Percentiles rank a stretch among this genome's conserved stretches.
These are phyloP conservation scores for Drosophila punjabiensis DNA, from an alignment of 1,140 invertebrate species.

Conservation along the genomic window DNA sequence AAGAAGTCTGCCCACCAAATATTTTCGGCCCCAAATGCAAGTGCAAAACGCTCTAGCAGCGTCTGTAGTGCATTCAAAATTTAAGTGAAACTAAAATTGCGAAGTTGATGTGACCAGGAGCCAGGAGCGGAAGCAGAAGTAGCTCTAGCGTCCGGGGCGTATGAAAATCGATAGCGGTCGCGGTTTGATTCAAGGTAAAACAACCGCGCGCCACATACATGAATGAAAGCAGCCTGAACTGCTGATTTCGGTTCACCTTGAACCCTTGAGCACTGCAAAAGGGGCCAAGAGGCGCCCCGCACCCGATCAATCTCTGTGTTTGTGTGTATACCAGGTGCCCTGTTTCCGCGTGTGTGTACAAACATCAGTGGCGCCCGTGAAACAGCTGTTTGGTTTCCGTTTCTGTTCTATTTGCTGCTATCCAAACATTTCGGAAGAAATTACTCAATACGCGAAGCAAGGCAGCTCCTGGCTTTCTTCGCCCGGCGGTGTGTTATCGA, in stretches of 20 bases:
- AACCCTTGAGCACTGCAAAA: conserved; percentile 30
- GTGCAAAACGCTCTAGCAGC: conserved; percentile 39
- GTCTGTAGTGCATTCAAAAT: conserved; percentile 60
- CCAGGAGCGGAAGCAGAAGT: not conserved
- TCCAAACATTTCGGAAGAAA: not conserved
- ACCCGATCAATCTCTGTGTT: conserved; percentile 8
- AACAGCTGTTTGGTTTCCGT: conserved; percentile 39
- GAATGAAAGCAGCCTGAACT: conserved; percentile 25
- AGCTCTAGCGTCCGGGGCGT: conserved; percentile 1
- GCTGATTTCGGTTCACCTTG: conserved; percentile 57
- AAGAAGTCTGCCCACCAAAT: conserved; percentile 11
- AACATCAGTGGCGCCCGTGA: conserved; percentile 10
- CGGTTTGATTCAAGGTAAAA: conserved; percentile 35
- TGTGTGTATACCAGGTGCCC: conserved; percentile 19
- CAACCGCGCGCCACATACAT: conserved; percentile 6
- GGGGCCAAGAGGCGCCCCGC: conserved; percentile 19
- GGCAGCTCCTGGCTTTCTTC: not conserved
- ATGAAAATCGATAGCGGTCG: conserved; percentile 41
- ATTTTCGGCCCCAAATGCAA: conserved; percentile 47
- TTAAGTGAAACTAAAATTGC: conserved; percentile 6
- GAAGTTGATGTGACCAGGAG: conserved; percentile 1
- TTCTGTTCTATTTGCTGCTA: conserved; percentile 4
- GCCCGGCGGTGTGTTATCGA: not conserved
- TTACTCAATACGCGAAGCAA: conserved; percentile 1
- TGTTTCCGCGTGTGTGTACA: conserved; percentile 35